A percentile compares a stretch with the other conserved stretches of the same genome.
Conservation (phyloP, 2,888 invertebrate species). For the Pedicia rivosa region DNA sequence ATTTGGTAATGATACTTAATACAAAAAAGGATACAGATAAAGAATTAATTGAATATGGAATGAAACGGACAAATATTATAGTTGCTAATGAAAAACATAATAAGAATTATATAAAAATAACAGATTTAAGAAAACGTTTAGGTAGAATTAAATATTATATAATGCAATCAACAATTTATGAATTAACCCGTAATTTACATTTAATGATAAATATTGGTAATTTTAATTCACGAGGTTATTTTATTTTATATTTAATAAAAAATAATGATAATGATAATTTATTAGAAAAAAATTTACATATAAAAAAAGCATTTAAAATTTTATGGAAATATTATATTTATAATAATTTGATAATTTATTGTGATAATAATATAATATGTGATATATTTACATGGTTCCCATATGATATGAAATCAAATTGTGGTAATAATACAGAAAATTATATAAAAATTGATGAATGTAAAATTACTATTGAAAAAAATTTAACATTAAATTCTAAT, state of each 20-base stretch:
- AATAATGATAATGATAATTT: background rate
- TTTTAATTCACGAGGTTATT: too few species aligned
- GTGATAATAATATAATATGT: slow-evolving; percentile 4
- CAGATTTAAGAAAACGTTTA: too few species aligned
- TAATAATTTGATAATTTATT: slow-evolving; percentile 8
- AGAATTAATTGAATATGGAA: too few species aligned
- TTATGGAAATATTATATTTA: slow-evolving; percentile 9
- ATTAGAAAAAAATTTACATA: background rate
- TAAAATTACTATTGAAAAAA: background rate
- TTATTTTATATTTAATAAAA: background rate
- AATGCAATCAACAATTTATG: too few species aligned
- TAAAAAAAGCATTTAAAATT: slow-evolving; percentile 1
- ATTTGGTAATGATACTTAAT: background rate
- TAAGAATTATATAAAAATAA: too few species aligned
- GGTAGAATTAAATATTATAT: too few species aligned
- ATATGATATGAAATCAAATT: slow-evolving; percentile 6
- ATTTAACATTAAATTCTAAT: background rate
- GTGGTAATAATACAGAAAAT: slow-evolving; percentile 7
- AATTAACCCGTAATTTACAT: too few species aligned
- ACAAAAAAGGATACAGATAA: background rate
- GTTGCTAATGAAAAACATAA: too few species aligned
- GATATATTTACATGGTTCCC: slow-evolving; percentile 9
- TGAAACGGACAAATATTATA: too few species aligned
- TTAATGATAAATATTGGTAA: too few species aligned
- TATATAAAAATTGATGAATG: slow-evolving; percentile 8